Percentiles rank a stretch among this genome's conserved stretches.
Conservation (phyloP, 64 coral and sea anemone species). For the Montipora efflorescens region DNA sequence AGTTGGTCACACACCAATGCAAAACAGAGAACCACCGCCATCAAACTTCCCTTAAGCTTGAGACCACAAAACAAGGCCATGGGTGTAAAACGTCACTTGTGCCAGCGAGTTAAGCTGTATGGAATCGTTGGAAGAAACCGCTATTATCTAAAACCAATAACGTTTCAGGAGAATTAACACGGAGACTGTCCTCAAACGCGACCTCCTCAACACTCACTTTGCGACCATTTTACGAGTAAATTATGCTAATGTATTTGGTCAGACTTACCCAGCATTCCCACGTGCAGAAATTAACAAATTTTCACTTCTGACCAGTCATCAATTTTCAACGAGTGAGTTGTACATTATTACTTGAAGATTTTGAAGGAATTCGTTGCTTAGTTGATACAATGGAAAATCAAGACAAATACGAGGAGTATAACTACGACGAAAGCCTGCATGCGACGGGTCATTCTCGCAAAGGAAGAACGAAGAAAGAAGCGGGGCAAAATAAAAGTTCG, state of each 20-base stretch:
- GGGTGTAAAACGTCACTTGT: not conserved
- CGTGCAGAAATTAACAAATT: not conserved
- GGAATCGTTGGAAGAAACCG: not conserved
- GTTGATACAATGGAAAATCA: slow-evolving; percentile 64
- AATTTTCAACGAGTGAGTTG: not conserved
- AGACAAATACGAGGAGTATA: slow-evolving; percentile 92
- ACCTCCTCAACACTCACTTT: not conserved
- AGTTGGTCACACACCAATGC: not conserved
- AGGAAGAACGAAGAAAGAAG: slow-evolving; percentile 94
- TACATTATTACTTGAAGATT: no score
- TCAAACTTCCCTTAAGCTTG: not conserved
- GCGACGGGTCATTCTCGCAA: slow-evolving; percentile 79
- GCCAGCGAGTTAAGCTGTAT: not conserved
- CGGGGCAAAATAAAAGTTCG: slow-evolving; percentile 81
- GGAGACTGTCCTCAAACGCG: no score
- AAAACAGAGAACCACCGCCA: not conserved
- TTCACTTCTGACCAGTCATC: not conserved
- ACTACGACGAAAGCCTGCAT: slow-evolving; percentile 93
- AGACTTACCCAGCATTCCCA: not conserved
- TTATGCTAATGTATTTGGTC: not conserved
- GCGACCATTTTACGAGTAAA: no score
- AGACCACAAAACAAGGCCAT: not conserved
- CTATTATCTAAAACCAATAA: not conserved
- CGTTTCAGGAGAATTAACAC: no score
- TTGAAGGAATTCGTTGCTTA: no score